Evolutionary conservation across 2,113 vertebrate genomes (phyloP).

Genomic region (Ellobius talpinus): DNA sequence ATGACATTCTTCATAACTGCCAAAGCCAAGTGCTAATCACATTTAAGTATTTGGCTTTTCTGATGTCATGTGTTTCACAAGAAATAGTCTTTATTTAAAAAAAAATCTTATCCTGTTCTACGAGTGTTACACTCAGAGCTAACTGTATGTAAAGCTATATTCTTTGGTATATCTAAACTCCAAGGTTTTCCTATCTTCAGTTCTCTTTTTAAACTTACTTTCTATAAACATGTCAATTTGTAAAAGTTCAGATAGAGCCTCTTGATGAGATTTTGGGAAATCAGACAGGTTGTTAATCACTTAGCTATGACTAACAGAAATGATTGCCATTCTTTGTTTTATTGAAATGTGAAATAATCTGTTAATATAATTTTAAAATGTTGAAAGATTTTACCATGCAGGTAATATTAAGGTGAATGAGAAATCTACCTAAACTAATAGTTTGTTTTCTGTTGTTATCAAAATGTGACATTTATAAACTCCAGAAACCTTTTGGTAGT

Average conservation of each 20-base stretch:
- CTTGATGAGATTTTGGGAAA: not conserved
- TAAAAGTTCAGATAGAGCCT: not conserved
- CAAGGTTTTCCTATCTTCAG: not conserved
- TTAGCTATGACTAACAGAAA: not conserved
- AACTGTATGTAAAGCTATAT: not conserved
- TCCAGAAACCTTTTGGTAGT: not conserved
- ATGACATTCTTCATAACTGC: not conserved
- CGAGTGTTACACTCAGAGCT: not conserved
- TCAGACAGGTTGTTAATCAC: not conserved
- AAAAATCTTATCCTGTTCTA: not conserved
- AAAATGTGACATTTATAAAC: constrained; percentile 35
- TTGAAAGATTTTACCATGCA: not conserved
- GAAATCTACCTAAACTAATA: not conserved
- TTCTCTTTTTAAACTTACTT: not conserved
- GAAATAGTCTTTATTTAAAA: not conserved
- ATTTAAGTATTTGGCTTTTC: not conserved
- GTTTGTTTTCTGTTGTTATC: not conserved
- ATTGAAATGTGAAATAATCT: not conserved
- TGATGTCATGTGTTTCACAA: not conserved
- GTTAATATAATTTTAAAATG: not conserved
- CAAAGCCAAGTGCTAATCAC: not conserved
- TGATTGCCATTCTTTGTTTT: not conserved
- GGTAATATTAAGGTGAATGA: constrained; percentile 7
- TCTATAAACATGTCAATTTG: not conserved
- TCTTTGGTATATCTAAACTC: not conserved